Conservation (phyloP, 2,888 invertebrate species). For the Argyresthia albistria region DNA sequence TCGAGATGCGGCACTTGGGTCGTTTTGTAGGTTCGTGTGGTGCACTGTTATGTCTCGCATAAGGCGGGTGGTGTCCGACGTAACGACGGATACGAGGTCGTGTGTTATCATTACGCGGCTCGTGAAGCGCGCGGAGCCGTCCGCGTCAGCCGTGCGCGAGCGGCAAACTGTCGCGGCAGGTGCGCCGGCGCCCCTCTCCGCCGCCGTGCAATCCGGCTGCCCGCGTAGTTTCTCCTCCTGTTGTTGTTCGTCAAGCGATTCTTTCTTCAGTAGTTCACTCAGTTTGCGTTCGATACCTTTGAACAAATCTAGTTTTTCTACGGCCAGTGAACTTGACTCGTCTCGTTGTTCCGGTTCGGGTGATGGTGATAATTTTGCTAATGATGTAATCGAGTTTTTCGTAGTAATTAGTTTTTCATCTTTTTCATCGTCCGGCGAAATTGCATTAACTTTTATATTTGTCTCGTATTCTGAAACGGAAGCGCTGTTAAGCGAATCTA, state of each 20-base stretch:
- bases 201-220: constrained; percentile 53
- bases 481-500: constrained; percentile 44
- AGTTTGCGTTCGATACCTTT: constrained; percentile 69
- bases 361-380: constrained; percentile 42
- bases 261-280: constrained; percentile 70
- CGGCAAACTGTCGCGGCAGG: constrained; percentile 65
- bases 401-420: constrained; percentile 7
- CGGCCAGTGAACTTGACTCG: constrained; percentile 23
- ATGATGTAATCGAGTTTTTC: constrained; percentile 11
- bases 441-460: constrained; percentile 50
- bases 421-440: constrained; percentile 34
- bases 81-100: constrained; percentile 82
- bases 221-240: constrained; percentile 61
- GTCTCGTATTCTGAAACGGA: constrained; percentile 34
- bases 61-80: constrained; percentile 82
- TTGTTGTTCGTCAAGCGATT: constrained; percentile 55
- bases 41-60: constrained; percentile 77
- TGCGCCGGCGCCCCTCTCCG: constrained; percentile 64
- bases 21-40: constrained; percentile 76
- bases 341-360: constrained; percentile 38
- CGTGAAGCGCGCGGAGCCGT: constrained; percentile 81
- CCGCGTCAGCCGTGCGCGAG: constrained; percentile 68
- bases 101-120: constrained; percentile 94
- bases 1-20: constrained; percentile 35
- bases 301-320: constrained; percentile 62